A percentile compares a stretch with the other conserved stretches of the same genome.
Conservation (phyloP, 1,140 invertebrate species). For the Sinella curviseta region DNA sequence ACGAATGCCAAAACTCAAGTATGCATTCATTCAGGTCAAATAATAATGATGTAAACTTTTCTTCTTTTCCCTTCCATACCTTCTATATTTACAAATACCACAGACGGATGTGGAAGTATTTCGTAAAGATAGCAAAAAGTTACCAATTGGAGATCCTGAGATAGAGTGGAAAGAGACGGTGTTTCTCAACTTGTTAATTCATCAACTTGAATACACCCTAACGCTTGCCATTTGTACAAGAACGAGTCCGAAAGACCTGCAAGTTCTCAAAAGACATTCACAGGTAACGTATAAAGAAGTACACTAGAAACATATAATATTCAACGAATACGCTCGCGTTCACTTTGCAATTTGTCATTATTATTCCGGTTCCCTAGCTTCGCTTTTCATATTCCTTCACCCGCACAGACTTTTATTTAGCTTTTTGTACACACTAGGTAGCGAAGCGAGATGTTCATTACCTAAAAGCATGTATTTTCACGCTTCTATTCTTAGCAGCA, state of each 20-base stretch:
- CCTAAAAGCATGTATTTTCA: no score
- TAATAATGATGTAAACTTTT: no score
- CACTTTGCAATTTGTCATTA: no score
- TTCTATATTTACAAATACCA: constrained; percentile 50
- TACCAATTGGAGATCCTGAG: constrained; percentile 90
- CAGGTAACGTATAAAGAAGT: constrained; percentile 69
- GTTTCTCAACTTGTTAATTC: constrained; percentile 96
- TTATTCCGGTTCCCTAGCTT: no score
- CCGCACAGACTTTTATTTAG: no score
- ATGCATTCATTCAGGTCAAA: no score
- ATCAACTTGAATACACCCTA: constrained; percentile 96
- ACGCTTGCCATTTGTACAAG: constrained; percentile 96
- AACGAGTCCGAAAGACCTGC: constrained; percentile 93
- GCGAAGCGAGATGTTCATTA: no score
- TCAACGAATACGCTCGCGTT: no score
- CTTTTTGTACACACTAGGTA: no score
- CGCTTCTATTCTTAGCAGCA: no score
- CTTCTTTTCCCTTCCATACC: not conserved
- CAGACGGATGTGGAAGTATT: constrained; percentile 93
- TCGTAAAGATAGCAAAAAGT: constrained; percentile 91
- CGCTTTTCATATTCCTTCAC: no score
- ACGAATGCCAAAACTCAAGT: no score
- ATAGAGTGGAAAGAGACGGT: constrained; percentile 99
- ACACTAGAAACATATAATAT: not conserved
- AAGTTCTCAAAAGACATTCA: constrained; percentile 88